phyloP scores from a whole-genome alignment of 2,888 invertebrate genomes.

The Diplazon laetatorius region DNA sequence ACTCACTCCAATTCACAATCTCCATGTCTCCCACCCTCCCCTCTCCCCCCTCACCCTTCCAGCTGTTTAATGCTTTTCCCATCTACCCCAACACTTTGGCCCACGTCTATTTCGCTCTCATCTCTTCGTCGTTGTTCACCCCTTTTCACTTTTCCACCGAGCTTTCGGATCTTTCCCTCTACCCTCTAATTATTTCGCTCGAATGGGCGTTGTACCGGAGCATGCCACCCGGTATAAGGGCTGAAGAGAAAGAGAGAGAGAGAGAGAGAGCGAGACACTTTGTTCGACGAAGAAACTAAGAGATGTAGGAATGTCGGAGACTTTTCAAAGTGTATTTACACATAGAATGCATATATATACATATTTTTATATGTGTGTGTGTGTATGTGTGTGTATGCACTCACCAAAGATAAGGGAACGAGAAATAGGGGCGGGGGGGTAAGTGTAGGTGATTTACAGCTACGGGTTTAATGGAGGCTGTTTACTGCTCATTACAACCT shows the following conservation, averaged over 20 bases:
- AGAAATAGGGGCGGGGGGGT: conserved; percentile 67
- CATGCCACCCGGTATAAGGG: conserved; percentile 56
- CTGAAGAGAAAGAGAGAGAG: conserved; percentile 64
- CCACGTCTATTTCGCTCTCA: conserved; percentile 56
- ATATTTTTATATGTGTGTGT: conserved; percentile 35
- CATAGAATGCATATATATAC: conserved; percentile 34
- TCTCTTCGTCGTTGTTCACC: conserved; percentile 52
- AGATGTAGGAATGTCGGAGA: conserved; percentile 44
- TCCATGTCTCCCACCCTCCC: conserved; percentile 52
- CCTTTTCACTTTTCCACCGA: conserved; percentile 37
- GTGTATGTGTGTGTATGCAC: conserved; percentile 32
- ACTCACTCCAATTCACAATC: conserved; percentile 62
- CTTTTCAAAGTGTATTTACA: conserved; percentile 59
- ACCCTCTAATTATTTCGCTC: conserved; percentile 23
- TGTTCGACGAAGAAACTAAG: too few species aligned
- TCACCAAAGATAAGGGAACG: conserved; percentile 54
- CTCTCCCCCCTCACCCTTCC: too few species aligned
- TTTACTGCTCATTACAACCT: conserved; percentile 82
- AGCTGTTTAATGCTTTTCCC: conserved; percentile 49
- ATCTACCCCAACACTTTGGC: conserved; percentile 42
- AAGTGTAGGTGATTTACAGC: conserved; percentile 80
- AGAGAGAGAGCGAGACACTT: too few species aligned
- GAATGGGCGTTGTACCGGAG: conserved; percentile 31
- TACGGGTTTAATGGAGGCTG: conserved; percentile 80
- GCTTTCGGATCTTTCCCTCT: conserved; percentile 17